Conservation (phyloP, 2,113 vertebrate genomes). For the Lucifuga dentata region DNA sequence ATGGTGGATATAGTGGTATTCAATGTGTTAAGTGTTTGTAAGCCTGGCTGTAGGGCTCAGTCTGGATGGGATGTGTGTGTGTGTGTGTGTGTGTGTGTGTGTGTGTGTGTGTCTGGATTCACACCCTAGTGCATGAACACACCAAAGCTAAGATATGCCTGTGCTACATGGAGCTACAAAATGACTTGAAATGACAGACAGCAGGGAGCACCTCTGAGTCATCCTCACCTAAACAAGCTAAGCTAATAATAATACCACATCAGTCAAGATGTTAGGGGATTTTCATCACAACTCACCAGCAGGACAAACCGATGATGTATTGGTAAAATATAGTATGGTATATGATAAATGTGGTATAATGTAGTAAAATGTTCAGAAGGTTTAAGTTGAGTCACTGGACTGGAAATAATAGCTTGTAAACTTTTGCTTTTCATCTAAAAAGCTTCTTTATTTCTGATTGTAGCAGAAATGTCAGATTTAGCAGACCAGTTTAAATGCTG, state of each 20-base stretch:
- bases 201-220: constrained; percentile 49
- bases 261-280: constrained; percentile 46
- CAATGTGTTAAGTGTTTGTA: constrained; percentile 14
- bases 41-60: constrained; percentile 29
- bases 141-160: not conserved
- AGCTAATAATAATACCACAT: constrained; percentile 28
- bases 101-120: too few species aligned
- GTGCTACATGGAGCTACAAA: constrained; percentile 35
- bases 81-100: constrained; percentile 3
- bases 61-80: constrained; percentile 15
- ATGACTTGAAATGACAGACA: constrained; percentile 60
- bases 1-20: constrained; percentile 18
- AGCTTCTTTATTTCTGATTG: too few species aligned
- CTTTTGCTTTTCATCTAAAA: too few species aligned
- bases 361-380: too few species aligned
- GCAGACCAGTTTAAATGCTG: too few species aligned
- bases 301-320: too few species aligned
- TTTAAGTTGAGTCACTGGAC: too few species aligned
- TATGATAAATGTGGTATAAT: too few species aligned
- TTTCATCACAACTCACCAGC: constrained; percentile 11
- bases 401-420: too few species aligned
- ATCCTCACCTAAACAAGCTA: constrained; percentile 54
- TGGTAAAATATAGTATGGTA: too few species aligned
- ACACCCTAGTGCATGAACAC: too few species aligned
- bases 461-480: too few species aligned